phyloP scores from a whole-genome alignment of 2,888 invertebrate genomes.

The Drosophila hamatofila region DNA sequence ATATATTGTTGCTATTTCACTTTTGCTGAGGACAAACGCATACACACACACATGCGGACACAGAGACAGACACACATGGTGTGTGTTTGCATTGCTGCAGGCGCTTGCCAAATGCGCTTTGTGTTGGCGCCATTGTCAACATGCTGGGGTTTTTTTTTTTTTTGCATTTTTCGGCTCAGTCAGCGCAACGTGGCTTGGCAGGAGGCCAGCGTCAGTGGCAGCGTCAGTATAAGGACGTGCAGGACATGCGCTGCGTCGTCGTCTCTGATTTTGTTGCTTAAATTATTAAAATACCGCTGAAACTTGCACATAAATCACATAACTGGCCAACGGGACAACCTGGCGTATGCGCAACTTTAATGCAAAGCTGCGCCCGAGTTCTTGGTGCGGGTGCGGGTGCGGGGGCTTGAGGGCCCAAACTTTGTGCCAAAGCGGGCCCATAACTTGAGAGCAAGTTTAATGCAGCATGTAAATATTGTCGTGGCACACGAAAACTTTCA shows the following conservation, averaged over 20 bases:
- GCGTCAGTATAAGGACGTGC: slow-evolving; percentile 20
- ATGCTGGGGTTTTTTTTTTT: slow-evolving; percentile 69
- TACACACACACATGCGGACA: slow-evolving; percentile 1
- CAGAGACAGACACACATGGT: slow-evolving; percentile 27
- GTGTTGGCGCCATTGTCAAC: slow-evolving; percentile 77
- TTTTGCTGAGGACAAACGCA: slow-evolving; percentile 65
- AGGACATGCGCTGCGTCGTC: slow-evolving; percentile 34
- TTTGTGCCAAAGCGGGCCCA: slow-evolving; percentile 50
- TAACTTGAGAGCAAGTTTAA: slow-evolving; percentile 74
- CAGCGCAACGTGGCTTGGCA: slow-evolving; percentile 78
- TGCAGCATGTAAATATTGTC: slow-evolving; percentile 80
- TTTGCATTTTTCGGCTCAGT: slow-evolving; percentile 78
- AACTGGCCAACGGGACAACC: slow-evolving; percentile 64
- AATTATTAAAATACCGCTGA: slow-evolving; percentile 70
- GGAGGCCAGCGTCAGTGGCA: slow-evolving; percentile 44
- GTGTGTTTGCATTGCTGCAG: slow-evolving; percentile 70
- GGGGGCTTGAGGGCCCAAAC: slow-evolving; percentile 40
- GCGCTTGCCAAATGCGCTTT: slow-evolving; percentile 81
- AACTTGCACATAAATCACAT: slow-evolving; percentile 73
- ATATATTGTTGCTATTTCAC: slow-evolving; percentile 75
- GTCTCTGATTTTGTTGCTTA: slow-evolving; percentile 70
- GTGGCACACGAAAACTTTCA: slow-evolving; percentile 77
- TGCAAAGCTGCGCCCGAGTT: slow-evolving; percentile 14
- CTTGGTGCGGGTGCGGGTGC: background rate
- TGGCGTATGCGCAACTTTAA: slow-evolving; percentile 74